phyloP scores from a whole-genome alignment of 1,140 invertebrate genomes.

The Bombus confusus region DNA sequence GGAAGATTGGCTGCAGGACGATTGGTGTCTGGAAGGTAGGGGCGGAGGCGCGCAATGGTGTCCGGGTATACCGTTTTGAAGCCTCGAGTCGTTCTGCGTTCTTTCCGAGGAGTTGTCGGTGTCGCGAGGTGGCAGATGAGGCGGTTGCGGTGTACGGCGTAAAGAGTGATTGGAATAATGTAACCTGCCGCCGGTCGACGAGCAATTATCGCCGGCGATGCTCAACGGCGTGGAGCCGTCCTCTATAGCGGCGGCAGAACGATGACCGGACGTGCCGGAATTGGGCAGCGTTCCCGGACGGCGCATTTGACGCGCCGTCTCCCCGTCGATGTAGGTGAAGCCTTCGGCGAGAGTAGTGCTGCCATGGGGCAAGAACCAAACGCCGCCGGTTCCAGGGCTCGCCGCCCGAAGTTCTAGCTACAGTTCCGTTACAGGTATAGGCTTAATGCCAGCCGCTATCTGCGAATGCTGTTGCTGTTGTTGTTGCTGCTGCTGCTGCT shows the following conservation, averaged over 20 bases:
- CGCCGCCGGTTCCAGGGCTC: constrained; percentile 85
- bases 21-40: constrained; percentile 70
- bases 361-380: constrained; percentile 82
- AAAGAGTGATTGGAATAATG: constrained; percentile 69
- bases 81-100: constrained; percentile 56
- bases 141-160: constrained; percentile 59
- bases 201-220: constrained; percentile 49
- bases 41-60: constrained; percentile 62
- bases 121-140: constrained; percentile 51
- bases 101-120: constrained; percentile 31
- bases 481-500: constrained; percentile 76
- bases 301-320: constrained; percentile 82
- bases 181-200: constrained; percentile 26
- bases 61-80: constrained; percentile 62
- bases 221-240: constrained; percentile 56
- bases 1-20: constrained; percentile 69
- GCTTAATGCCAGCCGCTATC: constrained; percentile 85
- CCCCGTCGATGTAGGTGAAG: constrained; percentile 89
- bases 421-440: constrained; percentile 95
- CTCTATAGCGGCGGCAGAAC: constrained; percentile 34
- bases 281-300: constrained; percentile 80
- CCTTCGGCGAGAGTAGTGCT: constrained; percentile 88
- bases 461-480: constrained; percentile 82
- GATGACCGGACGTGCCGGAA: constrained; percentile 67
- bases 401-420: constrained; percentile 94